These are phyloP conservation scores for Macrotus californicus DNA, from an alignment of 2,113 vertebrate species.

Conservation along the genomic window DNA sequence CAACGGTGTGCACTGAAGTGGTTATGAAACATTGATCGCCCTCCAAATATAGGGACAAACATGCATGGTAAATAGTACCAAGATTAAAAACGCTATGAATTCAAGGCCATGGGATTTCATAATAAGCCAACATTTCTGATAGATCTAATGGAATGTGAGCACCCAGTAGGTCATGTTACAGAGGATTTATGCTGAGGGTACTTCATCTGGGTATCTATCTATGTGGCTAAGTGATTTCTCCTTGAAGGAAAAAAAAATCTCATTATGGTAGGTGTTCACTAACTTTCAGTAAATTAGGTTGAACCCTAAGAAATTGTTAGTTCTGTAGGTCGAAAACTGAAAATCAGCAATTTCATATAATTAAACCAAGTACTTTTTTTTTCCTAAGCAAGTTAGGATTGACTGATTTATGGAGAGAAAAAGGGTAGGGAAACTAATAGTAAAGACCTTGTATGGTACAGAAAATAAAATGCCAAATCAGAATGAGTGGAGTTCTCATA, in stretches of 20 bases:
- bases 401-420: neutral
- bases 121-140: neutral
- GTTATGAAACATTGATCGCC: neutral
- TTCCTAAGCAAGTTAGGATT: neutral
- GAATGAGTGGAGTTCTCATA: neutral
- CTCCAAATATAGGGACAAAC: neutral
- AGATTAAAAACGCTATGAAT: neutral
- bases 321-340: neutral
- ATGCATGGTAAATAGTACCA: neutral
- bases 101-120: neutral
- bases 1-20: neutral
- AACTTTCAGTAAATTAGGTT: neutral
- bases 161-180: neutral
- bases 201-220: neutral
- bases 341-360: slow-evolving; percentile 9
- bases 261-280: neutral
- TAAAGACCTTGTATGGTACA: neutral
- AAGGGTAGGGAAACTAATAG: neutral
- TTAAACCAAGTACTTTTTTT: neutral
- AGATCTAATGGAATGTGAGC: neutral
- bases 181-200: neutral
- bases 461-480: slow-evolving; percentile 18
- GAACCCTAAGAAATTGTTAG: neutral
- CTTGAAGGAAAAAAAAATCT: neutral
- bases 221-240: neutral